Conservation (phyloP, 2,113 vertebrate species). For the Syngnathus typhle region DNA sequence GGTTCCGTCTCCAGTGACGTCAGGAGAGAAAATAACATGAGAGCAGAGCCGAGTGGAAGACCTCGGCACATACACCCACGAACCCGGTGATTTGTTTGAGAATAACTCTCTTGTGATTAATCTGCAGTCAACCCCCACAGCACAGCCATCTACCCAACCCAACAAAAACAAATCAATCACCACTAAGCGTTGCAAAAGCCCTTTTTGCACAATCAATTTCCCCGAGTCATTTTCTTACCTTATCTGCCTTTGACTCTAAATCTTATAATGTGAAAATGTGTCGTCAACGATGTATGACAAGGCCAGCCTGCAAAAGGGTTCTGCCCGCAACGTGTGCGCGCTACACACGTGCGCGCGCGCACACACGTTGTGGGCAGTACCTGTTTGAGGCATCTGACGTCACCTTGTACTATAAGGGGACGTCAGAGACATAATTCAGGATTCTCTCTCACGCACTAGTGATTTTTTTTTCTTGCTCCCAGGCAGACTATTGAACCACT, state of each 20-base stretch:
- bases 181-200: neutral
- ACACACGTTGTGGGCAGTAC: too few species aligned
- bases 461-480: too few species aligned
- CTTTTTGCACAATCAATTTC: neutral
- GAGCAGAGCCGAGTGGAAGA: conserved; percentile 2
- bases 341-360: too few species aligned
- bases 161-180: neutral
- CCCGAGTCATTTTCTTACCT: neutral
- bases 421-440: neutral
- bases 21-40: conserved; percentile 33
- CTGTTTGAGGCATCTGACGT: too few species aligned
- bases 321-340: neutral
- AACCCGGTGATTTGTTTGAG: neutral
- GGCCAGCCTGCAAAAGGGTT: neutral
- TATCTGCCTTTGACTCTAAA: neutral
- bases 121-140: neutral
- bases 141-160: neutral
- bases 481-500: too few species aligned
- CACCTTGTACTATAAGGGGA: too few species aligned
- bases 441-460: neutral
- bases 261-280: neutral
- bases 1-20: conserved; percentile 60
- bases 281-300: neutral
- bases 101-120: neutral
- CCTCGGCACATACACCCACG: neutral